These are phyloP conservation scores for Istiophorus platypterus DNA, from an alignment of 2,113 vertebrate species.

Conservation along the genomic window DNA sequence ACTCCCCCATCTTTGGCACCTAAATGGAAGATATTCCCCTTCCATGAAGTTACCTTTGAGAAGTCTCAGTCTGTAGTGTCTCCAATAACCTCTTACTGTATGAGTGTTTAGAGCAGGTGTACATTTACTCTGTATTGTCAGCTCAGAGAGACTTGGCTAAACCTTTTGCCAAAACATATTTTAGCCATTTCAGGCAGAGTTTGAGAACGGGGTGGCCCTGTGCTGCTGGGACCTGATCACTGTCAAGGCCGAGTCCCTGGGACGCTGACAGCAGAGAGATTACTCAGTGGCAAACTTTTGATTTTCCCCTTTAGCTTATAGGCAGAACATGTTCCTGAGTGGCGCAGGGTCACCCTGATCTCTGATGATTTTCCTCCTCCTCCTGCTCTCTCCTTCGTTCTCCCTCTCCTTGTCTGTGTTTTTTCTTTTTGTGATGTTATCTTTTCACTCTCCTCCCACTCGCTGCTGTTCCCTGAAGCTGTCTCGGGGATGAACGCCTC, in stretches of 20 bases:
- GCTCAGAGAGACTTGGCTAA: conserved; percentile 9
- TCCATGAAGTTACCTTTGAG: background rate
- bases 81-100: conserved; percentile 7
- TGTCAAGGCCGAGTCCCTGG: conserved; percentile 58
- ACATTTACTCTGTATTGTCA: conserved; percentile 10
- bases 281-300: conserved; percentile 68
- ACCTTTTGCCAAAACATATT: conserved; percentile 35
- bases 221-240: conserved; percentile 39
- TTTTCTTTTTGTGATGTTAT: conserved; percentile 77
- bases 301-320: conserved; percentile 71
- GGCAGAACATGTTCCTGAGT: conserved; percentile 78
- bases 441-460: conserved; percentile 84
- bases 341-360: conserved; percentile 83
- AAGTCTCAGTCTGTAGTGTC: background rate
- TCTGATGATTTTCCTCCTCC: conserved; percentile 76
- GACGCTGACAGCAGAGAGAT: conserved; percentile 68
- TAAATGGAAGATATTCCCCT: conserved; percentile 18
- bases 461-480: conserved; percentile 82
- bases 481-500: conserved; percentile 81
- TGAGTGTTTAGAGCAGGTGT: conserved; percentile 34
- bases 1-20: background rate
- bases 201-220: conserved; percentile 29
- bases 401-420: conserved; percentile 69
- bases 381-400: conserved; percentile 48
- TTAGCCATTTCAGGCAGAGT: conserved; percentile 19